Conservation (phyloP, 2,888 invertebrate species). For the Pecten maximus region DNA sequence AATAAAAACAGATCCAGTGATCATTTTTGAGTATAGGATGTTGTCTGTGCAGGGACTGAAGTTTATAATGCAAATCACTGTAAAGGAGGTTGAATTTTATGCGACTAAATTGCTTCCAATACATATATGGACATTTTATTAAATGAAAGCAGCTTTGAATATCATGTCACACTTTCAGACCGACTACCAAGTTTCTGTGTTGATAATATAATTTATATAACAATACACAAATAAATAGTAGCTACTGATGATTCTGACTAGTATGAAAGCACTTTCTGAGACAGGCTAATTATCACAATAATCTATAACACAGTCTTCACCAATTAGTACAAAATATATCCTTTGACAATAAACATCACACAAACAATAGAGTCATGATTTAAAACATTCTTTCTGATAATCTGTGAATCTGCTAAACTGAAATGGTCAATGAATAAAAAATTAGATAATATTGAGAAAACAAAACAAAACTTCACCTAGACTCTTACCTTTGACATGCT, state of each 20-base stretch:
- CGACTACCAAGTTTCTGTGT: background rate
- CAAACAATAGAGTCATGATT: background rate
- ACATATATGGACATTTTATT: too few species aligned
- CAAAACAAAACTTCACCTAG: too few species aligned
- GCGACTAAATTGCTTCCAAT: too few species aligned
- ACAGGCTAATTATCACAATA: background rate
- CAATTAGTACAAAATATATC: background rate
- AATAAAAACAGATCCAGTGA: too few species aligned
- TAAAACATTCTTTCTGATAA: background rate
- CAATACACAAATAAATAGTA: background rate
- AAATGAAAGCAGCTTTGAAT: too few species aligned
- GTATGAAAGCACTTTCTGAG: slow-evolving; percentile 4
- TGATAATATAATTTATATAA: background rate
- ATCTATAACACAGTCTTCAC: background rate
- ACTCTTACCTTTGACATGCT: too few species aligned
- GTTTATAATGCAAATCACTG: too few species aligned
- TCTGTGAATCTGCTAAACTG: background rate
- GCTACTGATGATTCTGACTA: background rate
- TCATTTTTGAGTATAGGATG: too few species aligned
- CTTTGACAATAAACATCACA: background rate
- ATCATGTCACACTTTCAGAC: too few species aligned
- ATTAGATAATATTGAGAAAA: background rate
- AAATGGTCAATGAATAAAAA: background rate
- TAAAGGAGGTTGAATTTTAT: too few species aligned
- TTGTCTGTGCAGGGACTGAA: too few species aligned